phyloP scores from a whole-genome alignment of 2,113 vertebrate genomes.

The Notiomystis cincta region DNA sequence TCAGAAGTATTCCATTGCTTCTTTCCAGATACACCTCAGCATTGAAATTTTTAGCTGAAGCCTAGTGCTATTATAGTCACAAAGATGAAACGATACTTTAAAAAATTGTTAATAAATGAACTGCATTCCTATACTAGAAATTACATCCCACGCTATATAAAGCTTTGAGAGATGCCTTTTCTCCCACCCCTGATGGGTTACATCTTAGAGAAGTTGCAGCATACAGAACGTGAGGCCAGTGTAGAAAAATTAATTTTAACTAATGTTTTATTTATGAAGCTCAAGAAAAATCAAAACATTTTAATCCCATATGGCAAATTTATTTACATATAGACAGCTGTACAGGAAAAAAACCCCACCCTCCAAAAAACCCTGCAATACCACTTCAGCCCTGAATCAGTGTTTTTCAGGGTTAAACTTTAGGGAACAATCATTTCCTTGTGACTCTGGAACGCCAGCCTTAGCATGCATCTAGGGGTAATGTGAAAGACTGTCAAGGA shows the following conservation, averaged over 20 bases:
- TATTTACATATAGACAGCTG: neutral
- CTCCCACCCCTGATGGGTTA: neutral
- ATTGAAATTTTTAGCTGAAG: neutral
- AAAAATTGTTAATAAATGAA: neutral
- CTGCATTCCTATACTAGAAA: neutral
- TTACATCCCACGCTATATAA: neutral
- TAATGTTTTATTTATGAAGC: neutral
- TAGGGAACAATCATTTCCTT: neutral
- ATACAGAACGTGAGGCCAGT: neutral
- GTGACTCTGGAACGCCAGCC: neutral
- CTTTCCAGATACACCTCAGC: neutral
- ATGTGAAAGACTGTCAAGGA: neutral
- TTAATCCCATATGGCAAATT: neutral
- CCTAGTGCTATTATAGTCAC: neutral
- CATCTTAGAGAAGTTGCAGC: neutral
- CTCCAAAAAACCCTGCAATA: rapidly evolving
- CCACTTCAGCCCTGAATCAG: neutral
- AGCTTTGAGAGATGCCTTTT: neutral
- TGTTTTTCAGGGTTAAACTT: neutral
- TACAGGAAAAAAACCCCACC: neutral
- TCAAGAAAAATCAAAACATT: neutral
- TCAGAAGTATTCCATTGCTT: neutral
- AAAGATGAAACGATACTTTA: neutral
- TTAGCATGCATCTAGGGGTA: neutral
- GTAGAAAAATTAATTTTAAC: neutral